Conservation (phyloP, 2,113 vertebrate species). For the Megalops atlanticus region DNA sequence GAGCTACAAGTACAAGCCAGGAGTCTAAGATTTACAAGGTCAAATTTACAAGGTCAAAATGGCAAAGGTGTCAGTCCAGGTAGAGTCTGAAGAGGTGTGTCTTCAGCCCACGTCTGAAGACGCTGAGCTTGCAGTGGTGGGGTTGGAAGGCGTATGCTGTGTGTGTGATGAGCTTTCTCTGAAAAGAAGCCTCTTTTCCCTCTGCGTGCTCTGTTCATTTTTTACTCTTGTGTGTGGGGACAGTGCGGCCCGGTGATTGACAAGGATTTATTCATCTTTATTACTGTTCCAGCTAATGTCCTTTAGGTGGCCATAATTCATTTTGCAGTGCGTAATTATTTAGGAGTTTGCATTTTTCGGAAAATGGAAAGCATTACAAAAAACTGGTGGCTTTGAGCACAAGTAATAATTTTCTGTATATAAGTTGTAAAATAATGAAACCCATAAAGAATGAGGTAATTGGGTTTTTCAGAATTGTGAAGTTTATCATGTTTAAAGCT, state of each 20-base stretch:
- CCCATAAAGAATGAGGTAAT: slow-evolving; percentile 33
- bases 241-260: slow-evolving; percentile 8
- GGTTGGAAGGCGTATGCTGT: background rate
- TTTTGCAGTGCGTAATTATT: slow-evolving; percentile 36
- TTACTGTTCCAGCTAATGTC: slow-evolving; percentile 27
- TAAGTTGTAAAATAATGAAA: slow-evolving; percentile 28
- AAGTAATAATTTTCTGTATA: slow-evolving; percentile 12
- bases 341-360: slow-evolving; percentile 10
- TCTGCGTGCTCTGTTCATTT: background rate
- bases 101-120: too few species aligned
- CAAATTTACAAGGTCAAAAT: too few species aligned
- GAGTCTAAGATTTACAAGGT: too few species aligned
- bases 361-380: slow-evolving; percentile 17
- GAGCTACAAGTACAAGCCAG: too few species aligned
- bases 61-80: too few species aligned
- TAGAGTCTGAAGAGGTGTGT: too few species aligned
- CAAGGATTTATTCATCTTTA: slow-evolving; percentile 28
- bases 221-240: background rate
- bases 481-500: slow-evolving; percentile 16
- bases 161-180: background rate
- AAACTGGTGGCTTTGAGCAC: slow-evolving; percentile 24
- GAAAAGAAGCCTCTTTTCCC: background rate
- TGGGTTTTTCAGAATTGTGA: slow-evolving; percentile 36
- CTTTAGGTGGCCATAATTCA: slow-evolving; percentile 26
- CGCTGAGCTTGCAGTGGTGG: too few species aligned